Conservation (phyloP, 2,113 vertebrate species). For the Edolisoma coerulescens region DNA sequence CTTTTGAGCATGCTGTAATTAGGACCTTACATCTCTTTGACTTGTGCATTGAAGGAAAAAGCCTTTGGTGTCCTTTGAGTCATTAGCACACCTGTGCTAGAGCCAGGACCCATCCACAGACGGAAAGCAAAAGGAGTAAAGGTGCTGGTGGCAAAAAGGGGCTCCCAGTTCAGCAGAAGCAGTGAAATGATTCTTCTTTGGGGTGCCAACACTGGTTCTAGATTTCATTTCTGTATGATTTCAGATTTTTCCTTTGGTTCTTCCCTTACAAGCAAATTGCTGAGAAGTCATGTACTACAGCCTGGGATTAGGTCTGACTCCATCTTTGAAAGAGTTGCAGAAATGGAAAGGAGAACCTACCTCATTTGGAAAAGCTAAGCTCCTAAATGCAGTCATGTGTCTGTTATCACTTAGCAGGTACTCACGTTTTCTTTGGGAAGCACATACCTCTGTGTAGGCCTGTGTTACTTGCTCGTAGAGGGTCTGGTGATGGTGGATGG, state of each 20-base stretch:
- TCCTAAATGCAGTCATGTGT: neutral
- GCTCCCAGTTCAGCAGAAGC: neutral
- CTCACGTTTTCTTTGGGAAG: neutral
- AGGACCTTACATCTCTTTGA: neutral
- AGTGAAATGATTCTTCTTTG: neutral
- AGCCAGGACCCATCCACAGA: neutral
- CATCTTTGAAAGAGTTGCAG: neutral
- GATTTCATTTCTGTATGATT: neutral
- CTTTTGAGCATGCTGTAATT: neutral
- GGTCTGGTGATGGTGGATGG: constrained; percentile 96
- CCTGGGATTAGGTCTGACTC: neutral
- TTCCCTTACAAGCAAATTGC: neutral
- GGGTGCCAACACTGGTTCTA: neutral
- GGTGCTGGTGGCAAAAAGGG: neutral
- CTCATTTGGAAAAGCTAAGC: neutral
- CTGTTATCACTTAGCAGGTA: neutral
- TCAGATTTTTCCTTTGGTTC: neutral
- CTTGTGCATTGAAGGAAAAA: neutral
- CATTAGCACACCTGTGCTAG: neutral
- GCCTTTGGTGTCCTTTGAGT: neutral
- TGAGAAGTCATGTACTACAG: neutral
- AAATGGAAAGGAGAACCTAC: neutral
- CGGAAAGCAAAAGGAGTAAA: neutral
- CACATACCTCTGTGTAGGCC: constrained; percentile 93
- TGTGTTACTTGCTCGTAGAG: constrained; percentile 97